These are phyloP conservation scores for Numida meleagris DNA, from an alignment of 2,113 vertebrate species.

Conservation along the genomic window DNA sequence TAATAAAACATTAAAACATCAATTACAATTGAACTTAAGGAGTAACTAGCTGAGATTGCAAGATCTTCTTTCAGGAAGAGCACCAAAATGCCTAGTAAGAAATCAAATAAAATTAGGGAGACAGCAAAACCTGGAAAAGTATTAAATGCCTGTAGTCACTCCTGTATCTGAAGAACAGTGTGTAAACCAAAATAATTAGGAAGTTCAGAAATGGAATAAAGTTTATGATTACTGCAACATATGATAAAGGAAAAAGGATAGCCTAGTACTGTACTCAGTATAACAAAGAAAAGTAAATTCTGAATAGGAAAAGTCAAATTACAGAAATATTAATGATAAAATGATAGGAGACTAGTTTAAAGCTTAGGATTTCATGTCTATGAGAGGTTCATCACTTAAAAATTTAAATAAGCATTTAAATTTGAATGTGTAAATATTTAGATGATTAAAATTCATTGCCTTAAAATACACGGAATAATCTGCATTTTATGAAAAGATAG, in stretches of 20 bases:
- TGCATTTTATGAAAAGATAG: not conserved
- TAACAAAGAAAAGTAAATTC: not conserved
- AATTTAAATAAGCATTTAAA: not conserved
- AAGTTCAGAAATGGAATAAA: not conserved
- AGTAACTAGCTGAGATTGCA: not conserved
- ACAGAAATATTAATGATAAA: not conserved
- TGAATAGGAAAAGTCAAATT: not conserved
- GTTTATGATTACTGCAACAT: not conserved
- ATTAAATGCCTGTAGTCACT: not conserved
- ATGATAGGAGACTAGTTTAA: not conserved
- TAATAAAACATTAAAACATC: not conserved
- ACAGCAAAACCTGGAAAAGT: not conserved
- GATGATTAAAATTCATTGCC: not conserved
- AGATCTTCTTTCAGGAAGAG: not conserved
- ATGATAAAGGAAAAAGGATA: rapidly evolving
- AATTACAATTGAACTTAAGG: not conserved
- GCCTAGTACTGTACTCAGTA: not conserved
- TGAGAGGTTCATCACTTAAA: not conserved
- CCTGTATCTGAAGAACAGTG: not conserved
- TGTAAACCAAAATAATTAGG: not conserved
- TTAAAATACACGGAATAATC: not conserved
- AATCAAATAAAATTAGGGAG: not conserved
- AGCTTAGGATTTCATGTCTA: not conserved
- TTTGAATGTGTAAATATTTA: not conserved
- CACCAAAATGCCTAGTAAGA: not conserved